A percentile compares a stretch with the other conserved stretches of the same genome.
phyloP scores from a whole-genome alignment of 2,797 vertebrate genomes.

The Catharus ustulatus region DNA sequence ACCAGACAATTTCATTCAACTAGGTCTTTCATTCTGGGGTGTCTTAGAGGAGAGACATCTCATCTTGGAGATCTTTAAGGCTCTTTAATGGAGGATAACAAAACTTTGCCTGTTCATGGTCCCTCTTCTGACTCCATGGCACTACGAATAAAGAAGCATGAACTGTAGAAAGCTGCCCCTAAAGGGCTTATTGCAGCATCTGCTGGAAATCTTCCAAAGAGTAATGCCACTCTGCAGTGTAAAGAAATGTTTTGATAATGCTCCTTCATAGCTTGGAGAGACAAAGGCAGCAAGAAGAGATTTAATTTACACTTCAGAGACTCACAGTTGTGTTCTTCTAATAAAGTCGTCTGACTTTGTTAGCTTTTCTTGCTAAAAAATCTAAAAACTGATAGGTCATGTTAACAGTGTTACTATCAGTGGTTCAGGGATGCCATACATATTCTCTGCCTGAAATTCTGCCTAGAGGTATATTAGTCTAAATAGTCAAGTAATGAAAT shows the following conservation, averaged over 20 bases:
- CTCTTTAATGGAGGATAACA: not conserved
- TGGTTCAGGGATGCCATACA: not conserved
- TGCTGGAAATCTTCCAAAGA: not conserved
- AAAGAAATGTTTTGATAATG: not conserved
- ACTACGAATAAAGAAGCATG: not conserved
- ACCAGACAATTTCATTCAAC: not conserved
- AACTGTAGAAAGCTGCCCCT: not conserved
- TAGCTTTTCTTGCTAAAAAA: slow-evolving; percentile 4
- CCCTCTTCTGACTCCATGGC: not conserved
- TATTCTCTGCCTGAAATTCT: not conserved
- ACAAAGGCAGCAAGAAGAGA: not conserved
- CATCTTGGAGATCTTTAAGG: not conserved
- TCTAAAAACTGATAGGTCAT: not conserved
- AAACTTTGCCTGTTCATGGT: not conserved
- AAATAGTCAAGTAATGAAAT: not conserved
- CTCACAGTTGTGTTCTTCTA: not conserved
- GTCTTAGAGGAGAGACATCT: not conserved
- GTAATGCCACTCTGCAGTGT: not conserved
- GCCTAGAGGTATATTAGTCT: not conserved
- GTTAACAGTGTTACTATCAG: not conserved
- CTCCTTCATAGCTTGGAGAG: not conserved
- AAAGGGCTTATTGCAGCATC: not conserved
- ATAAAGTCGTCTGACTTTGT: not conserved
- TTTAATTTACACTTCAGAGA: not conserved
- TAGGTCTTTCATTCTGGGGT: not conserved